Conservation (phyloP, 2,888 invertebrate genomes). For the Darwinula stevensoni region DNA sequence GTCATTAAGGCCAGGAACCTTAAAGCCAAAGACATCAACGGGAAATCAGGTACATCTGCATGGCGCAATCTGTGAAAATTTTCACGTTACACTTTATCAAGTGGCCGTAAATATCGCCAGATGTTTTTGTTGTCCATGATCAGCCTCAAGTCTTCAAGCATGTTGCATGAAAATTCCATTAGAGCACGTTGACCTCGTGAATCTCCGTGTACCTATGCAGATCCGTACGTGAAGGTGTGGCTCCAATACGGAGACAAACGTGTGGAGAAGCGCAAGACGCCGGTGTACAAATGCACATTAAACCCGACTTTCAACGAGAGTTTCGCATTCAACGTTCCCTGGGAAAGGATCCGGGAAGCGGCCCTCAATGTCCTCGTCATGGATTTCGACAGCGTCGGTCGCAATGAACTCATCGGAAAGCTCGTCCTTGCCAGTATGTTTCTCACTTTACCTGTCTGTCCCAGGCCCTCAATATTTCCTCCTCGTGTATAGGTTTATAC, state of each 20-base stretch:
- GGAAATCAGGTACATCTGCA: slow-evolving; percentile 56
- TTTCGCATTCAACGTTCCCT: slow-evolving; percentile 81
- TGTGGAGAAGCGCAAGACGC: slow-evolving; percentile 82
- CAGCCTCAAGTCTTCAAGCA: too few relatives aligned
- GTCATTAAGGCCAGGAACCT: slow-evolving; percentile 74
- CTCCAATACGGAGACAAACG: slow-evolving; percentile 77
- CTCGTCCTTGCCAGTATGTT: slow-evolving; percentile 60
- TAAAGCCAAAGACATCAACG: slow-evolving; percentile 86
- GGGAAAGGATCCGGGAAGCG: slow-evolving; percentile 86
- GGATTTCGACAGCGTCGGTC: slow-evolving; percentile 88
- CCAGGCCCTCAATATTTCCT: neutral
- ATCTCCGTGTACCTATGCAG: slow-evolving; percentile 26
- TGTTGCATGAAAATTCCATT: too few relatives aligned
- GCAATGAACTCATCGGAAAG: slow-evolving; percentile 69
- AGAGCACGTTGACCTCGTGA: too few relatives aligned
- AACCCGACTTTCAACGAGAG: slow-evolving; percentile 90
- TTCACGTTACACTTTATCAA: neutral
- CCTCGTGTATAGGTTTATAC: slow-evolving; percentile 1
- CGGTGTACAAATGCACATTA: slow-evolving; percentile 69
- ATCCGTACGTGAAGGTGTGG: slow-evolving; percentile 97
- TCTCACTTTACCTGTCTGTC: too few relatives aligned
- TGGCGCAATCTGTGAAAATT: too few relatives aligned
- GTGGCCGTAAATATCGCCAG: too few relatives aligned
- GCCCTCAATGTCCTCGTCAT: slow-evolving; percentile 78
- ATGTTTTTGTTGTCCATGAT: too few relatives aligned